Percentiles rank a stretch among this genome's conserved stretches.
Evolutionary conservation across 1,140 invertebrate genomes (phyloP).

Genomic region (Elymnias hypermnestra): DNA sequence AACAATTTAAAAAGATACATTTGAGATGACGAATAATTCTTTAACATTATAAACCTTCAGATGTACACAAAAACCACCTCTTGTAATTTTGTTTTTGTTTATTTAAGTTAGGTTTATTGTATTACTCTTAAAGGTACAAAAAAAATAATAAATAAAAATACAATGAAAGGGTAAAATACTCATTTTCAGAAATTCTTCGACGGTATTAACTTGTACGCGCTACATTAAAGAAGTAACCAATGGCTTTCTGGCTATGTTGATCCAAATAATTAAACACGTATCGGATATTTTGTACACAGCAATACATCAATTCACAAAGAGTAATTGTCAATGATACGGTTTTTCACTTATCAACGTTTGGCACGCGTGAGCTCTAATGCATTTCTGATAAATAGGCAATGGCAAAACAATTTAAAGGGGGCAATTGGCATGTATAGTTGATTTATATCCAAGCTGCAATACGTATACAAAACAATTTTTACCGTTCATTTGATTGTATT

Average conservation of each 20-base stretch:
- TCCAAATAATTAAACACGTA: conserved; percentile 4
- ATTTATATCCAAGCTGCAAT: conserved; percentile 49
- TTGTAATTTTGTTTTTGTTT: too few relatives aligned
- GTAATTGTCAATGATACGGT: conserved; percentile 51
- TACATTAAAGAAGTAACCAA: not conserved
- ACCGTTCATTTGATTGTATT: conserved; percentile 14
- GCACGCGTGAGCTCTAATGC: conserved; percentile 58
- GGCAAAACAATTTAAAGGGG: conserved; percentile 55
- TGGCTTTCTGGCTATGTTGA: not conserved
- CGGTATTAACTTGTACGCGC: too few relatives aligned
- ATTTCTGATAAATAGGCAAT: conserved; percentile 55
- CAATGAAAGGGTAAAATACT: too few relatives aligned
- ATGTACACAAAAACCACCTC: too few relatives aligned
- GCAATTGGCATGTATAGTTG: conserved; percentile 47
- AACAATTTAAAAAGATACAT: too few relatives aligned
- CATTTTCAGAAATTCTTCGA: too few relatives aligned
- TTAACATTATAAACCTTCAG: too few relatives aligned
- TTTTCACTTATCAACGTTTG: conserved; percentile 54
- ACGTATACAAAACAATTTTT: conserved; percentile 30
- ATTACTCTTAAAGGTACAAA: too few relatives aligned
- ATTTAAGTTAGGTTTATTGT: too few relatives aligned
- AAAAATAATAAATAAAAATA: too few relatives aligned
- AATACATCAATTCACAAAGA: conserved; percentile 57
- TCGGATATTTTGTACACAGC: conserved; percentile 20
- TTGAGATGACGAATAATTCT: too few relatives aligned